phyloP scores from a whole-genome alignment of 1,140 invertebrate species.

The Periplaneta americana region DNA sequence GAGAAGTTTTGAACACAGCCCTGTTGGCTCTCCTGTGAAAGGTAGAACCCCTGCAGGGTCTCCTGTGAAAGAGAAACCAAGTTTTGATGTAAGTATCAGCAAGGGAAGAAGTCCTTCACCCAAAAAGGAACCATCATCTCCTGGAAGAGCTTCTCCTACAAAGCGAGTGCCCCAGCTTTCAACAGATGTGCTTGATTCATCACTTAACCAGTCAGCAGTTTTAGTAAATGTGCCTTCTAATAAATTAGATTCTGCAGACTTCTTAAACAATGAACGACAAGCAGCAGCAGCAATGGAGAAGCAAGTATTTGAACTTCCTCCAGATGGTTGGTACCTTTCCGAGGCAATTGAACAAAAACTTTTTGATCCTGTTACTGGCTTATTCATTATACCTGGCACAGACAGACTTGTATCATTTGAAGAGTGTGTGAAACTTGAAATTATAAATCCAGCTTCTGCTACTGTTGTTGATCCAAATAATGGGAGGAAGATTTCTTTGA shows the following conservation, averaged over 20 bases:
- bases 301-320: conserved; percentile 64
- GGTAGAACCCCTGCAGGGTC: background rate
- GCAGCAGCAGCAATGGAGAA: conserved; percentile 34
- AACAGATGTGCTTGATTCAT: background rate
- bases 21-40: background rate
- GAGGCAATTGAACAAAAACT: conserved; percentile 71
- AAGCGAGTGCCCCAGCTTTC: background rate
- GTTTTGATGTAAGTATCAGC: too few relatives aligned
- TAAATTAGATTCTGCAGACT: conserved; percentile 34
- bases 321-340: conserved; percentile 71
- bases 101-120: background rate
- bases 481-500: conserved; percentile 61
- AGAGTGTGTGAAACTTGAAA: conserved; percentile 78
- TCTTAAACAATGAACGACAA: conserved; percentile 29
- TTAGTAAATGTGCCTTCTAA: background rate
- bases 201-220: background rate
- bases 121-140: background rate
- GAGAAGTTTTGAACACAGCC: background rate
- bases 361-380: conserved; percentile 73
- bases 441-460: conserved; percentile 78
- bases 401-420: conserved; percentile 79
- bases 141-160: conserved; percentile 3
- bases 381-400: conserved; percentile 83
- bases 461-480: conserved; percentile 68
- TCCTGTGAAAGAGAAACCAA: conserved; percentile 14